These are phyloP conservation scores for Enteromius treurensis DNA, from an alignment of 2,797 vertebrate genomes.

Conservation along the genomic window DNA sequence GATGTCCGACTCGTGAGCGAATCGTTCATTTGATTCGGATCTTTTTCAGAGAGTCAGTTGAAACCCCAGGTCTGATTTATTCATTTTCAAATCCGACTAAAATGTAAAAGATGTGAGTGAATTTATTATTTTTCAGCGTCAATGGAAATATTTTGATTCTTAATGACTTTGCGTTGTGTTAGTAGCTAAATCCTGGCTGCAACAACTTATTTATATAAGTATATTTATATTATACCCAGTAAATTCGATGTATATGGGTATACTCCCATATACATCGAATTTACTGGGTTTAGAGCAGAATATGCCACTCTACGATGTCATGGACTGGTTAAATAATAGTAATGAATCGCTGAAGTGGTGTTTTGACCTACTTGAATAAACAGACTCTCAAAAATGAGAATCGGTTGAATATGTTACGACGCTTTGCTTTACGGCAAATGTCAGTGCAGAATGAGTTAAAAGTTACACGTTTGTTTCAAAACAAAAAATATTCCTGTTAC, in stretches of 20 bases:
- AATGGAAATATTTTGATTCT: background rate
- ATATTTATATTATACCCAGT: no score
- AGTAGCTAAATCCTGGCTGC: background rate
- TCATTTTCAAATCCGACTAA: background rate
- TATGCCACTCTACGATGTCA: background rate
- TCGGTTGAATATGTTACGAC: slow-evolving; percentile 39
- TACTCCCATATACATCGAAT: no score
- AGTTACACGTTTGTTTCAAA: background rate
- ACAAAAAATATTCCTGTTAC: background rate
- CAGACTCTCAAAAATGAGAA: background rate
- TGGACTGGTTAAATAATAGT: background rate
- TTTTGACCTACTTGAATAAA: background rate
- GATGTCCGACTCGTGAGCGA: background rate
- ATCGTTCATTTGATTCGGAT: slow-evolving; percentile 9
- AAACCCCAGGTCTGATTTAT: background rate
- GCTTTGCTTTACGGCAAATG: slow-evolving; percentile 63
- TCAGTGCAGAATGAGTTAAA: background rate
- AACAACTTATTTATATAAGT: background rate
- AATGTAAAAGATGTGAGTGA: background rate
- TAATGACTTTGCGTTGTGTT: background rate
- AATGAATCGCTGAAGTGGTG: background rate
- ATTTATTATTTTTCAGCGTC: no score
- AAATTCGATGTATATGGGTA: no score
- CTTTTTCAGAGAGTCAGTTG: slow-evolving; percentile 1
- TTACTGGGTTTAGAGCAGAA: background rate